Conservation (phyloP, 2,888 invertebrate species). For the Orchesella flavescens region DNA sequence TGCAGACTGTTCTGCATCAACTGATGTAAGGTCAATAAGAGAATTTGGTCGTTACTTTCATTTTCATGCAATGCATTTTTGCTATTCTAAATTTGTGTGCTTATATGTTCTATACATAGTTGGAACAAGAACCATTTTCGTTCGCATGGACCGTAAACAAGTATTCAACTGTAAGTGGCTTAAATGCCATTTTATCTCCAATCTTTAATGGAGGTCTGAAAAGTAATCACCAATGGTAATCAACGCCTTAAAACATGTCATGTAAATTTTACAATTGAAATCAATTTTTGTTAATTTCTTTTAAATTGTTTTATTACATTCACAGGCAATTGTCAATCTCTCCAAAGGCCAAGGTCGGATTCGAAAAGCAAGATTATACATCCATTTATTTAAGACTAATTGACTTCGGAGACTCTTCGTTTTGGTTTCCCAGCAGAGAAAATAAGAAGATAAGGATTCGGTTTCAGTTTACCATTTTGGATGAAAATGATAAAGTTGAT, state of each 20-base stretch:
- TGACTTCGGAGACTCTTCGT: conserved; percentile 67
- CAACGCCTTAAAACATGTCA: conserved; percentile 71
- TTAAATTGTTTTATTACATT: no score
- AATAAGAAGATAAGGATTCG: conserved; percentile 68
- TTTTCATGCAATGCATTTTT: no score
- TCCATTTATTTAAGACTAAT: conserved; percentile 68
- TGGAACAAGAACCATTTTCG: conserved; percentile 71
- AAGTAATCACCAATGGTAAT: conserved; percentile 70
- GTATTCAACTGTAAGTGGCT: conserved; percentile 66
- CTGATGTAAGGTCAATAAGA: no score
- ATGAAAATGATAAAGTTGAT: conserved; percentile 70
- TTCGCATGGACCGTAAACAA: conserved; percentile 69
- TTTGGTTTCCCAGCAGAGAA: conserved; percentile 28
- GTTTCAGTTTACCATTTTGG: conserved; percentile 70
- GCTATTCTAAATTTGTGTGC: no score
- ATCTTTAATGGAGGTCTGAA: conserved; percentile 69
- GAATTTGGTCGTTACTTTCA: no score
- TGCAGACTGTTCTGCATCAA: no score
- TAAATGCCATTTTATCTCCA: conserved; percentile 70
- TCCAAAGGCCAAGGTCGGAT: conserved; percentile 69
- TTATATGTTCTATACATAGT: conserved; percentile 35
- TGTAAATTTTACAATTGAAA: no score
- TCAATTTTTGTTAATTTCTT: no score
- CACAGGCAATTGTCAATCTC: no score
- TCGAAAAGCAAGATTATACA: conserved; percentile 69